These are phyloP conservation scores for Cyclopterus lumpus DNA, from an alignment of 2,797 vertebrate species.

Conservation along the genomic window DNA sequence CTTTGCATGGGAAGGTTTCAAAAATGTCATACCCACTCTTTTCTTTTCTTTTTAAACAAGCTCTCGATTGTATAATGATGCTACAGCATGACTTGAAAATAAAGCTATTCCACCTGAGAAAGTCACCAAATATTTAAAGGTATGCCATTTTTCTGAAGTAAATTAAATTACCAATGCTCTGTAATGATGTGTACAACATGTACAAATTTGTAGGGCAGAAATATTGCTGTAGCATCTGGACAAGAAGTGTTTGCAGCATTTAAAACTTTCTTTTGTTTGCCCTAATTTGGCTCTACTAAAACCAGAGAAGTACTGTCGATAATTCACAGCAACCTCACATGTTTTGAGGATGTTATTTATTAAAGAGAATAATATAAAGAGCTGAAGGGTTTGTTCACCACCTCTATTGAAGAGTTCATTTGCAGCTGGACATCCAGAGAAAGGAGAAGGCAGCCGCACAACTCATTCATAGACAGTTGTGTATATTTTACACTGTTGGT, in stretches of 20 bases:
- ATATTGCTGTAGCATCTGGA: background rate
- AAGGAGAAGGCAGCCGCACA: conserved; percentile 10
- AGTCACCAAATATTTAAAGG: conserved; percentile 12
- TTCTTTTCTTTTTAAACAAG: too few relatives aligned
- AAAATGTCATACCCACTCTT: conserved; percentile 53
- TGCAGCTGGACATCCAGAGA: background rate
- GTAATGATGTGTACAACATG: background rate
- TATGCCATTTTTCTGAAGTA: background rate
- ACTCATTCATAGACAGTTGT: background rate
- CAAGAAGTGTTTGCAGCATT: background rate
- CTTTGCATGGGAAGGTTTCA: conserved; percentile 48
- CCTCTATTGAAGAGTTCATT: background rate
- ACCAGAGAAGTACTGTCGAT: background rate
- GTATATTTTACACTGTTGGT: background rate
- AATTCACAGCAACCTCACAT: conserved; percentile 10
- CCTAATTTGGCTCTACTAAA: background rate
- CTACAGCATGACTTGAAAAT: conserved; percentile 38
- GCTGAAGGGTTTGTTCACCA: conserved; percentile 1
- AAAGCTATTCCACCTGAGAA: conserved; percentile 24
- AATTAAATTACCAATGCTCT: conserved; percentile 7
- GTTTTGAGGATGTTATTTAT: background rate
- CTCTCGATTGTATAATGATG: conserved; percentile 44
- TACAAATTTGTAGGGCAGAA: background rate
- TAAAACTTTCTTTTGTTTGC: background rate
- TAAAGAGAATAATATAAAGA: background rate